phyloP scores from a whole-genome alignment of 2,113 vertebrate species.

The Dromaius novaehollandiae region DNA sequence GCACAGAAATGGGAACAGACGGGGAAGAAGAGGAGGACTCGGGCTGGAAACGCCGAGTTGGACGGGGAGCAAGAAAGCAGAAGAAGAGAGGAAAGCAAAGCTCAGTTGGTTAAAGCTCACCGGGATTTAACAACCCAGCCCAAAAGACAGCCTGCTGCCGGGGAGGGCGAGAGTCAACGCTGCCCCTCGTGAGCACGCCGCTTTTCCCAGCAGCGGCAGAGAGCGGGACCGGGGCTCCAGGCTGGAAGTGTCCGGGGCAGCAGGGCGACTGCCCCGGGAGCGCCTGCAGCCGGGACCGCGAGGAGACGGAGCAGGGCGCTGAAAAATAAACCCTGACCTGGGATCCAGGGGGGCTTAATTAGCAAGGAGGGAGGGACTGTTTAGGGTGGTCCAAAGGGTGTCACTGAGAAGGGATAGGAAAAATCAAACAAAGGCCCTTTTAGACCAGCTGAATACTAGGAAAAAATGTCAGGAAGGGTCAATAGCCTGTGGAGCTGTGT shows the following conservation, averaged over 20 bases:
- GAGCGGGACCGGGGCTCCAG: neutral
- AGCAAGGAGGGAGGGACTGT: no score
- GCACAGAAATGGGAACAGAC: no score
- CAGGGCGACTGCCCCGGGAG: neutral
- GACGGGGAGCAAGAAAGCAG: neutral
- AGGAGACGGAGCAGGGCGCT: neutral
- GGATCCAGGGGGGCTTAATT: neutral
- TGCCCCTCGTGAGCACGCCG: neutral
- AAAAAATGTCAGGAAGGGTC: neutral
- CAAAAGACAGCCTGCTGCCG: neutral
- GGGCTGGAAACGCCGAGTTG: no score
- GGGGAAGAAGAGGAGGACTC: neutral
- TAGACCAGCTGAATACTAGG: neutral
- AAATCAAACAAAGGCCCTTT: neutral
- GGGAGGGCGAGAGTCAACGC: neutral
- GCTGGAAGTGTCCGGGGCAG: neutral
- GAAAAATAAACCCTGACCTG: no score
- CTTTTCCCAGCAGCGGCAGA: neutral
- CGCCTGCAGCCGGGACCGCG: neutral
- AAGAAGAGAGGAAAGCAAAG: neutral
- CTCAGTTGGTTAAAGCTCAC: neutral
- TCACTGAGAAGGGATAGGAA: neutral
- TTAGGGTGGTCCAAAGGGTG: neutral
- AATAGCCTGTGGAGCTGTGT: neutral
- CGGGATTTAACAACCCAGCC: neutral